Conservation (phyloP, 2,888 invertebrate genomes). For the Amiota communis region DNA sequence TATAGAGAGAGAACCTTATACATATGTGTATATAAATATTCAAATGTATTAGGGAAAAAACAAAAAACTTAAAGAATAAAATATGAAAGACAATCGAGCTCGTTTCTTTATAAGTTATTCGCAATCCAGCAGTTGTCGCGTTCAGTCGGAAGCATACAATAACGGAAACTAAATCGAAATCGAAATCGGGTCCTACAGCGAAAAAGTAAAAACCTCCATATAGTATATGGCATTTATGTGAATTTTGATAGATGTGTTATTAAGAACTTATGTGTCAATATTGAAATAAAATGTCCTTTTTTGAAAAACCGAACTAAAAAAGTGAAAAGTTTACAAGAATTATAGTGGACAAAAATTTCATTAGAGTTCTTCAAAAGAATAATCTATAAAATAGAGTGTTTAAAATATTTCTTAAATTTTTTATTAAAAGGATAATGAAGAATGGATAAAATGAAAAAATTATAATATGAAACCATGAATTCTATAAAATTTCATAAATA, state of each 20-base stretch:
- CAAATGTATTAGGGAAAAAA: constrained; percentile 54
- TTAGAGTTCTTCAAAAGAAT: too few relatives aligned
- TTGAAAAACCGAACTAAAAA: background rate
- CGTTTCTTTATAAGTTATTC: constrained; percentile 65
- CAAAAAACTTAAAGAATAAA: constrained; percentile 48
- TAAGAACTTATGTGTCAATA: background rate
- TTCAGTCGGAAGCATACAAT: constrained; percentile 71
- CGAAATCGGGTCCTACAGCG: constrained; percentile 44
- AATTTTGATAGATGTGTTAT: background rate
- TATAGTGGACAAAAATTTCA: too few relatives aligned
- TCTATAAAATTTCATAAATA: too few relatives aligned
- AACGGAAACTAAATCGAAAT: constrained; percentile 53
- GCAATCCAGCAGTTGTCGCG: constrained; percentile 73
- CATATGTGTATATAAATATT: constrained; percentile 61
- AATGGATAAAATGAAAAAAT: background rate
- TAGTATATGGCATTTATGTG: background rate
- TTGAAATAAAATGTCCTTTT: background rate
- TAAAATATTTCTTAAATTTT: too few relatives aligned
- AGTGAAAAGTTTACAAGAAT: too few relatives aligned
- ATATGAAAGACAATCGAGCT: constrained; percentile 47
- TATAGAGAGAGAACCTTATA: background rate
- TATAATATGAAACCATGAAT: background rate
- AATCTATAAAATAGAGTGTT: too few relatives aligned
- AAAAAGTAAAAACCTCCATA: constrained; percentile 50
- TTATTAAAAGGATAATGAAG: constrained; percentile 15